Base-by-base conservation (phyloP, 2,888 invertebrate genomes). In the Pyrocoelia pectoralis region DNA sequence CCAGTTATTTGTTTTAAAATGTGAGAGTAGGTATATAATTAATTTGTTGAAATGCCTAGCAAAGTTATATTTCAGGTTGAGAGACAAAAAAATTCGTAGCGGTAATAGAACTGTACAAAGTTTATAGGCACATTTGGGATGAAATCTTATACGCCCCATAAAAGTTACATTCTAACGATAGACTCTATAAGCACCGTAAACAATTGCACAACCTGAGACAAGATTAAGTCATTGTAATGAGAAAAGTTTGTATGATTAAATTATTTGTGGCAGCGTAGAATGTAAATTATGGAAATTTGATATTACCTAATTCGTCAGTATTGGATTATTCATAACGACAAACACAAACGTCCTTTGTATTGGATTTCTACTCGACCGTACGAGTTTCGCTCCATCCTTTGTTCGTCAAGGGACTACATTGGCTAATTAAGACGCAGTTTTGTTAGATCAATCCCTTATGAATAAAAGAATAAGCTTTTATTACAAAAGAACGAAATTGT, bases 201-300 rank as follows among this genome's bases (percentile, higher is more conserved):
- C 64, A 64, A 64, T 59, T 56, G 56, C 52, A 56, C 55, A 60
- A 63, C 56, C 51, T 56, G 59, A 60, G 60, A 61, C 43, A 63
- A 59, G 60, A 65, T 65, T 53, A 61, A 65, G 65, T 65, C 54
- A 61, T 61, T 54, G 70, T 73, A 73, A 73, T 72, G 73, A 73
- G 73, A 72, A 73, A 73, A 73, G 68, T 73, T 73, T 71, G 67
- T 58, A 54, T 71, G 69, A 72, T 70, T 70, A 70, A 71, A 71
- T 72, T 70, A 72, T 72, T 70, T 71, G 69, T 67, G 69, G 69
- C 70, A 68, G 69, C 67, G 68, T 63, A 62, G 69, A 70, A 72
- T 68, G 67, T 70, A 70, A 71, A 73, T 73, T 72, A 72, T 72
- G 72, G 65, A 73, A 73, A 72, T 72, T 63, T 69, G 65, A 68